These are phyloP conservation scores for Synanceia verrucosa DNA, from an alignment of 2,797 vertebrate species.

Conservation along the genomic window DNA sequence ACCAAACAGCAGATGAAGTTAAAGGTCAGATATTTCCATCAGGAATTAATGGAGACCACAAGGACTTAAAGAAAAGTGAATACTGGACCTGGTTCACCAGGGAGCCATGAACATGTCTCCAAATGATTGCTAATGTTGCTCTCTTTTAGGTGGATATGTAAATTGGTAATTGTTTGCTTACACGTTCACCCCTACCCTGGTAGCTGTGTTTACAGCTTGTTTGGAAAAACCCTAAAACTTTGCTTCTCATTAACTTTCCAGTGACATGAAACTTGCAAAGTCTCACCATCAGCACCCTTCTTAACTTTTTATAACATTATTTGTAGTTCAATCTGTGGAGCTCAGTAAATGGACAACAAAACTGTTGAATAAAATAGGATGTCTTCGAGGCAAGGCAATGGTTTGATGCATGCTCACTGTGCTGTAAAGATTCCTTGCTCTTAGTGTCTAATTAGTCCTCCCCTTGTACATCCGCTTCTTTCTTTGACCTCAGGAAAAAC, in stretches of 20 bases:
- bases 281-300: background rate
- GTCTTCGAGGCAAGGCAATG: slow-evolving; percentile 27
- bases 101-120: background rate
- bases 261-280: background rate
- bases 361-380: slow-evolving; percentile 50
- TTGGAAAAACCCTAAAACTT: background rate
- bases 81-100: background rate
- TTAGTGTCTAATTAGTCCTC: slow-evolving; percentile 61
- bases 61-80: background rate
- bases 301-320: slow-evolving; percentile 23
- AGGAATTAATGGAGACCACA: background rate
- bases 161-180: background rate
- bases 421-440: slow-evolving; percentile 41
- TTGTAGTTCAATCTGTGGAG: slow-evolving; percentile 23
- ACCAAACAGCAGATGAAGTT: background rate
- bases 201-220: background rate
- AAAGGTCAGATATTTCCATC: background rate
- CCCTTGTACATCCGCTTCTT: slow-evolving; percentile 26
- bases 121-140: background rate
- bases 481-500: slow-evolving; percentile 45
- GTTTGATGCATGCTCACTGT: slow-evolving; percentile 54
- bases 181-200: no score
- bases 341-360: slow-evolving; percentile 11
- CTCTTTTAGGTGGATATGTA: background rate
- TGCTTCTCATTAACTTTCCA: slow-evolving; percentile 2